Evolutionary conservation across 2,888 invertebrate genomes (phyloP), one percentile per base, ranked within the genome.

Genomic region (Hyppa rectilinea): DNA sequence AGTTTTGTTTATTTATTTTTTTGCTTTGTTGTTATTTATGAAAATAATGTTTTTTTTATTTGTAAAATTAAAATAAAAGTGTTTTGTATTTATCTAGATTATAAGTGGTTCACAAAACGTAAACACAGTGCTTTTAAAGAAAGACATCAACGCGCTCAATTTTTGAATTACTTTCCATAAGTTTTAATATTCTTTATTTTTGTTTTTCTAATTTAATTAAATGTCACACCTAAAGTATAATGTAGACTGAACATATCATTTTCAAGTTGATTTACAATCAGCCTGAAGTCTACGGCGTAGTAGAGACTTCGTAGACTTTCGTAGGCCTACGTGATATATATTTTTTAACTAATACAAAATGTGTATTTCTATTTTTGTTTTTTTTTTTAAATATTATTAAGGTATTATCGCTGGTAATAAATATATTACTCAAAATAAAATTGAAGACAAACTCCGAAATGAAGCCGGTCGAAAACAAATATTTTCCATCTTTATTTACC

Each of bases 121-220:
- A 62, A 65, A 59, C 50, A 40, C 12, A 50, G 47, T 74, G 74
- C 72, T 76, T 75, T 85, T 82, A 78, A 78, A 76, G 72, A 87
- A 87, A 89, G 90, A 90, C 86, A 85, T 91, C 86, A 90, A 91
- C 90, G 90, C 87, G 88, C 76, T 68, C 23, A 7, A n/a, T 50
- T 69, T 62, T 31, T 23, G 6, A 40, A 26, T 23, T 9, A 20
- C 2, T 45, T 31, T 38, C 0, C 1, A 2, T 20, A 29, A 17
- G 4, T 23, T 50, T 61, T 49, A 20, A 12, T 9, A 9, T 43
- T 34, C 0, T 20, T 56, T 4, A 1, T 38, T 50, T 40, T 49
- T 14, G 2, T 34, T 26, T 20, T n/a, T 31, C 1, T 17, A 14
- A 4, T 23, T 49, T 56, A 5, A 40, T 17, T 23, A 3, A 1